These are phyloP conservation scores for Bos javanicus DNA, from an alignment of 2,113 vertebrate genomes.

Conservation along the genomic window DNA sequence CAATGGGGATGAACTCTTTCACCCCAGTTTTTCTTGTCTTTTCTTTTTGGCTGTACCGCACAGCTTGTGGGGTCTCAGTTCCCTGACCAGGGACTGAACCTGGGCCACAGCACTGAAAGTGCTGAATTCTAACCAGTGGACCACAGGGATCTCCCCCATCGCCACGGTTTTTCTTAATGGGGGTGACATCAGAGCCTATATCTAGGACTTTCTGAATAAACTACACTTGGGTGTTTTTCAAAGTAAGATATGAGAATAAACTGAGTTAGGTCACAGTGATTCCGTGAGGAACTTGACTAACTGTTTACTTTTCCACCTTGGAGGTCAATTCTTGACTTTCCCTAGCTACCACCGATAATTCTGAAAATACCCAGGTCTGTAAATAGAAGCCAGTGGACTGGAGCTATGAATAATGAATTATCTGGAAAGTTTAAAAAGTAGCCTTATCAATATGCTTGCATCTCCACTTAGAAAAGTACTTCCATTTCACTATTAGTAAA, in stretches of 20 bases:
- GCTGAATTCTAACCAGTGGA: background rate
- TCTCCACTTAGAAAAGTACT: background rate
- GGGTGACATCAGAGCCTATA: background rate
- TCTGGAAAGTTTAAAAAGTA: background rate
- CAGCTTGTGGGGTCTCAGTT: background rate
- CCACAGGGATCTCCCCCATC: background rate
- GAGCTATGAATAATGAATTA: background rate
- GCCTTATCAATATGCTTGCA: background rate
- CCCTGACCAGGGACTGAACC: background rate
- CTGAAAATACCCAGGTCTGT: background rate
- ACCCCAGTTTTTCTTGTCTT: background rate
- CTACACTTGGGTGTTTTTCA: background rate
- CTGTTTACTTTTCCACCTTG: background rate
- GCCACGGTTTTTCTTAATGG: background rate
- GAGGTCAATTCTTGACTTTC: constrained; percentile 5
- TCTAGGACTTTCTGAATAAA: background rate
- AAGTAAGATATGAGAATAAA: background rate
- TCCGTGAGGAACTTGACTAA: background rate
- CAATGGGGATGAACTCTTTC: background rate
- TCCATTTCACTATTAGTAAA: background rate
- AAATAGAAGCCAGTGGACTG: background rate
- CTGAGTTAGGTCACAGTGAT: background rate
- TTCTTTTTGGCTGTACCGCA: background rate
- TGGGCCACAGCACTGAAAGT: background rate
- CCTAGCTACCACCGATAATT: background rate